Evolutionary conservation across 2,888 invertebrate genomes (phyloP).

Genomic region (Macaria liturata): DNA sequence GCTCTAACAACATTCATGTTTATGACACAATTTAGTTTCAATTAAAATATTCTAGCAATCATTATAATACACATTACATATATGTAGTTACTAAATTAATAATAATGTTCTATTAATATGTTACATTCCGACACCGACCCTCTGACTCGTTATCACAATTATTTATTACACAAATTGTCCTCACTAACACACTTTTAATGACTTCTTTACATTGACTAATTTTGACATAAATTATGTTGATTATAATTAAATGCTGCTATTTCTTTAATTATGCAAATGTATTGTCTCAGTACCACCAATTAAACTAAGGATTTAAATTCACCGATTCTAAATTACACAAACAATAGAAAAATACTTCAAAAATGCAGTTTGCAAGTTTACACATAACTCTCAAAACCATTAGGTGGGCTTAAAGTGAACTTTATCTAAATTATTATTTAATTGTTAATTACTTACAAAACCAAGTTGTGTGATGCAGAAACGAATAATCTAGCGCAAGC

Average conservation of each 20-base stretch:
- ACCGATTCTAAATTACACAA: too few relatives aligned
- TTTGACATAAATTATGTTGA: constrained; percentile 26
- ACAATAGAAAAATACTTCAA: too few relatives aligned
- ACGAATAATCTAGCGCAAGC: not conserved
- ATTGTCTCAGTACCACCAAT: not conserved
- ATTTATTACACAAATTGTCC: constrained; percentile 40
- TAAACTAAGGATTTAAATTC: too few relatives aligned
- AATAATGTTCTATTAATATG: constrained; percentile 34
- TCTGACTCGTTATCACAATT: constrained; percentile 55
- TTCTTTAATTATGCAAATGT: not conserved
- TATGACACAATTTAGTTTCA: too few relatives aligned
- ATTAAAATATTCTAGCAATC: too few relatives aligned
- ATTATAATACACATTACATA: too few relatives aligned
- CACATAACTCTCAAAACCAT: constrained; percentile 4
- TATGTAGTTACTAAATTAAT: constrained; percentile 53
- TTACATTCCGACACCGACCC: constrained; percentile 51
- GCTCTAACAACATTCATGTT: too few relatives aligned
- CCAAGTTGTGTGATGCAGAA: not conserved
- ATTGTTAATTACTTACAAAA: not conserved
- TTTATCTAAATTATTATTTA: not conserved
- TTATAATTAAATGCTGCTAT: not conserved
- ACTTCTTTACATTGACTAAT: constrained; percentile 66
- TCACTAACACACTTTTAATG: constrained; percentile 70
- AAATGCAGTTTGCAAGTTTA: too few relatives aligned
- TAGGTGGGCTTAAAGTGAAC: constrained; percentile 1